Conservation (phyloP, 2,888 invertebrate genomes). For the Lepidocyrtinus sp. region DNA sequence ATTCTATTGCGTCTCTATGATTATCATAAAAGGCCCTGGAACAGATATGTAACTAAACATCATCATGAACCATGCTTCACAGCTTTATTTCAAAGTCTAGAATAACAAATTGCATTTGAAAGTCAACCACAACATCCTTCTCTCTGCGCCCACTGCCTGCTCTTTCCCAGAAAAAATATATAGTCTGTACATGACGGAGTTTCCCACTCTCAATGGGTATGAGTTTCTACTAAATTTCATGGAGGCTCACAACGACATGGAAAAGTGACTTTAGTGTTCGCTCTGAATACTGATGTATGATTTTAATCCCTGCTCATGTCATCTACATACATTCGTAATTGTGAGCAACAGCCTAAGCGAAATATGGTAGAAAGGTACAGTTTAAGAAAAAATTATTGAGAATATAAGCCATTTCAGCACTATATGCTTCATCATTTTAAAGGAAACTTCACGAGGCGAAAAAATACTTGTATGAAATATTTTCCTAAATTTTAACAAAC, state of each 20-base stretch:
- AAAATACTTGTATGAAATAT: no score
- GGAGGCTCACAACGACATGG: conserved; percentile 13
- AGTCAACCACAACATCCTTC: neutral
- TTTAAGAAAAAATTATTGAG: neutral
- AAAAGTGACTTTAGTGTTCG: conserved; percentile 15
- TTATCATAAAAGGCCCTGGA: neutral
- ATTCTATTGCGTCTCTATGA: neutral
- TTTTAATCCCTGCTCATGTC: conserved; percentile 30
- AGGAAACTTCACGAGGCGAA: no score
- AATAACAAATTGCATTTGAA: neutral
- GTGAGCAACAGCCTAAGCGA: neutral
- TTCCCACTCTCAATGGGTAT: no score
- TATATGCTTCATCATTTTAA: no score
- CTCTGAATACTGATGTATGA: conserved; percentile 32
- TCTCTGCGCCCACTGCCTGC: neutral
- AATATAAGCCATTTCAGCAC: neutral
- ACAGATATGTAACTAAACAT: neutral
- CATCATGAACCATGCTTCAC: neutral
- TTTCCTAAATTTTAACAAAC: no score
- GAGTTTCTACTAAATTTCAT: no score
- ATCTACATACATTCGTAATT: conserved; percentile 1
- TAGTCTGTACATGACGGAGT: no score
- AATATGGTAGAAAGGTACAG: neutral
- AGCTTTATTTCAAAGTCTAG: neutral
- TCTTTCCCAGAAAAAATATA: no score